Conservation (phyloP, 2,888 invertebrate species). For the Pristionchus mayeri region DNA sequence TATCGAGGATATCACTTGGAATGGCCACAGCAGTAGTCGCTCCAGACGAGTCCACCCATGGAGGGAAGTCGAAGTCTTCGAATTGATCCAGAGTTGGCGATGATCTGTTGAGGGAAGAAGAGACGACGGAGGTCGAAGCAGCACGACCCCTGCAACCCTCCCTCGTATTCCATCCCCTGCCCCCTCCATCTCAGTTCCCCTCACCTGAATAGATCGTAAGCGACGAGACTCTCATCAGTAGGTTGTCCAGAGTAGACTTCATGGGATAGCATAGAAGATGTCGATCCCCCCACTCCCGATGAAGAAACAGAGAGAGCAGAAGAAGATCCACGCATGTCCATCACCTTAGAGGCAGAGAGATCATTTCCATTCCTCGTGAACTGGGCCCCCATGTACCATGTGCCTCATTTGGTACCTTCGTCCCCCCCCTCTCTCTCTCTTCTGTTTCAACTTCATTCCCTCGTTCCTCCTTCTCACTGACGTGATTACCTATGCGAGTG, state of each 20-base stretch:
- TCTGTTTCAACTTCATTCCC: background rate
- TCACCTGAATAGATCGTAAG: constrained; percentile 26
- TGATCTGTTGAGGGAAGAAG: constrained; percentile 68
- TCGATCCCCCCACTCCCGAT: constrained; percentile 34
- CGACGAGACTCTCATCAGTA: constrained; percentile 27
- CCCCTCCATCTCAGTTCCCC: background rate
- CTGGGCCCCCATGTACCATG: no score
- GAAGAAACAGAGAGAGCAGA: constrained; percentile 17
- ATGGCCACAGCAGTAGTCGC: constrained; percentile 52
- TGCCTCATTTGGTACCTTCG: background rate
- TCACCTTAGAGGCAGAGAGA: no score
- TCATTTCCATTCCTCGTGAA: no score
- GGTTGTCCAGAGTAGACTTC: background rate
- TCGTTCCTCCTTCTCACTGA: constrained; percentile 1
- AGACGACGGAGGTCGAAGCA: constrained; percentile 47
- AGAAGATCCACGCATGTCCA: background rate
- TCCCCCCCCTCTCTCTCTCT: background rate
- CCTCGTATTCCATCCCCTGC: background rate
- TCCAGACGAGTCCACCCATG: constrained; percentile 63
- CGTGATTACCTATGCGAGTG: constrained; percentile 42
- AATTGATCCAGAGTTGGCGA: constrained; percentile 62
- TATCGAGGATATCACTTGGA: constrained; percentile 65
- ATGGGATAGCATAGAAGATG: constrained; percentile 38
- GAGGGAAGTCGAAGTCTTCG: constrained; percentile 73
- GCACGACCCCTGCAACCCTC: constrained; percentile 15